These are phyloP conservation scores for Drosophila leonis DNA, from an alignment of 2,888 invertebrate genomes.

Conservation along the genomic window DNA sequence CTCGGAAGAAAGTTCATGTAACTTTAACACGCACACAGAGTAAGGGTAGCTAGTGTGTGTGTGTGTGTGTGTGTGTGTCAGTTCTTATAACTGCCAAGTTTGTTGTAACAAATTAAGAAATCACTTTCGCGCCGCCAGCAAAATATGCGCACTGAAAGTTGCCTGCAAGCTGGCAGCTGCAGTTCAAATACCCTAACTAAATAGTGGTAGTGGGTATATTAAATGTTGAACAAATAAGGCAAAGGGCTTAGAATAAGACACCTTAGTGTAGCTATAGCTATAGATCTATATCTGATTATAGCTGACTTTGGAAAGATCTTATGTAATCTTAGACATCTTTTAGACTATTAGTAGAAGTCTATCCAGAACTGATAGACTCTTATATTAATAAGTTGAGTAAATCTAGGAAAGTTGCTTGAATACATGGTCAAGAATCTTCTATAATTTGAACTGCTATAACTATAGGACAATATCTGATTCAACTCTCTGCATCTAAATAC, in stretches of 20 bases:
- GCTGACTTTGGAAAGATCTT: neutral
- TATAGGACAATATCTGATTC: neutral
- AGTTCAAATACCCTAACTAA: slow-evolving; percentile 6
- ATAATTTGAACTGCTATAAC: neutral
- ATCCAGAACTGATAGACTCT: neutral
- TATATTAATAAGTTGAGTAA: no score
- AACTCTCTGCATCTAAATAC: neutral
- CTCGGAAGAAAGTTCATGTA: slow-evolving; percentile 64
- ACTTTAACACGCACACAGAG: slow-evolving; percentile 36
- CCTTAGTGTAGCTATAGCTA: no score
- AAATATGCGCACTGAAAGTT: slow-evolving; percentile 30
- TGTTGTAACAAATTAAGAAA: slow-evolving; percentile 79
- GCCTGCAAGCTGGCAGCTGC: slow-evolving; percentile 35
- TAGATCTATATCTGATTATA: no score
- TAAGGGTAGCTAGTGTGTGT: neutral
- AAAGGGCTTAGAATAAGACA: no score
- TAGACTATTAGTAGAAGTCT: neutral
- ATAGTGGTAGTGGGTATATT: neutral
- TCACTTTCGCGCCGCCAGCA: slow-evolving; percentile 74
- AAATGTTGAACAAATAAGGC: neutral
- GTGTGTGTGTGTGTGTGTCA: neutral
- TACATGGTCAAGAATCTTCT: neutral
- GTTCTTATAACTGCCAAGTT: slow-evolving; percentile 53
- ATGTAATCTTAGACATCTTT: neutral
- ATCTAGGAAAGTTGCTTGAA: no score